A percentile compares a stretch with the other conserved stretches of the same genome.
These are phyloP conservation scores for Drosophila arizonae DNA, from an alignment of 1,140 invertebrate species.

Conservation along the genomic window DNA sequence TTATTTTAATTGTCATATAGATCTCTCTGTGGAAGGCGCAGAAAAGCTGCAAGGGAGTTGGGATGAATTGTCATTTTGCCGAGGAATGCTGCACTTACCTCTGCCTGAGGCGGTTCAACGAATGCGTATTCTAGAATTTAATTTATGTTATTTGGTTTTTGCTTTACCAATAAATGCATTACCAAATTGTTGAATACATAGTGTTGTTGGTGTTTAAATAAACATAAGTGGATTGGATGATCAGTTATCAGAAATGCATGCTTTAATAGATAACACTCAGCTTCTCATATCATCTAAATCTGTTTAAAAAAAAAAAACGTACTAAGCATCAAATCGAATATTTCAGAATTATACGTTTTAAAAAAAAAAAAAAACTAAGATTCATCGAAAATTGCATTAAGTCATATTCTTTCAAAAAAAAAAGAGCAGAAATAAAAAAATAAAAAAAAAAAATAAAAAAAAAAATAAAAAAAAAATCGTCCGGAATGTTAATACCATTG, in stretches of 20 bases:
- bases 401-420: conserved; percentile 18
- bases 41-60: background rate
- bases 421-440: conserved; percentile 4
- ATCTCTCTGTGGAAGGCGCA: background rate
- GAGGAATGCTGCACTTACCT: conserved; percentile 6
- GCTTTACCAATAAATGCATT: background rate
- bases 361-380: too few relatives aligned
- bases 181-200: background rate
- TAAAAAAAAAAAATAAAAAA: background rate
- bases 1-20: background rate
- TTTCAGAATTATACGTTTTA: too few relatives aligned
- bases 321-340: too few relatives aligned
- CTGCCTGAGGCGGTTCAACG: background rate
- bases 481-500: background rate
- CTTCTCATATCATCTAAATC: too few relatives aligned
- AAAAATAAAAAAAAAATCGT: background rate
- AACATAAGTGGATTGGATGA: too few relatives aligned
- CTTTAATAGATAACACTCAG: too few relatives aligned
- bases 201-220: too few relatives aligned
- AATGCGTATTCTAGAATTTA: background rate
- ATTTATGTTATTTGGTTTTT: background rate
- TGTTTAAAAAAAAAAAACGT: too few relatives aligned
- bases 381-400: conserved; percentile 11
- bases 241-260: too few relatives aligned
- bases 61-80: background rate